Evolutionary conservation across 2,888 invertebrate species (phyloP), one percentile per base, ranked within the genome.

Genomic region (Scaptomyza cyrtandrae): DNA sequence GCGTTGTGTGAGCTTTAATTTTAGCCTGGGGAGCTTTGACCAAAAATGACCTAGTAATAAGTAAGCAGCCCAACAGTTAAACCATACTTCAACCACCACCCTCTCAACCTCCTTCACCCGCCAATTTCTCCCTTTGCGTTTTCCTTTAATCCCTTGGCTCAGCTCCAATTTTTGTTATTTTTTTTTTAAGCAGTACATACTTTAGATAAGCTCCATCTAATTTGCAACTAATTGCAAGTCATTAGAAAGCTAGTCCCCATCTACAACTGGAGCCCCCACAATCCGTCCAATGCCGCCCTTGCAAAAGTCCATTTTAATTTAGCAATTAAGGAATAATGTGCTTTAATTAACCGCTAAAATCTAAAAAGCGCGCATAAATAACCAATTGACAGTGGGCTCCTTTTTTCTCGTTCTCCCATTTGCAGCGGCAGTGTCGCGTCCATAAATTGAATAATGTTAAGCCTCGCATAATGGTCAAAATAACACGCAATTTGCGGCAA

Each of bases 381-480:
- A 85, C 83, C 75, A 83, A 85, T 85, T 79, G 84, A 78, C 86
- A 86, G 71, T 41, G 49, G 37, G 37, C 48, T 3, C 31, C 24
- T 11, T 14, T 24, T 13, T 9, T n/a, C 3, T 31, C 31, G 16
- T 19, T 11, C 14, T 6, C n/a, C n/a, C n/a, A n/a, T n/a, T n/a
- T n/a, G 76, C 76, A 61, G 33, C 58, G 52, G 55, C 29, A 33
- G 50, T n/a, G 58, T 52, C 49, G 63, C 63, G 70, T 69, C 75
- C 83, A 84, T 88, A 86, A 85, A 85, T 85, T 86, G 86, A 85
- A 88, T 88, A 86, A 82, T 72, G 82, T 85, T 84, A 84, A 84
- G 86, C 77, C 87, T 63, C 81, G 76, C 74, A 87, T 85, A 86
- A 83, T 85, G 86, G 80, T 78, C 86, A 86, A 69, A 81, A 87